Conservation (phyloP, 2,888 invertebrate species). For the Heliconius erato region DNA sequence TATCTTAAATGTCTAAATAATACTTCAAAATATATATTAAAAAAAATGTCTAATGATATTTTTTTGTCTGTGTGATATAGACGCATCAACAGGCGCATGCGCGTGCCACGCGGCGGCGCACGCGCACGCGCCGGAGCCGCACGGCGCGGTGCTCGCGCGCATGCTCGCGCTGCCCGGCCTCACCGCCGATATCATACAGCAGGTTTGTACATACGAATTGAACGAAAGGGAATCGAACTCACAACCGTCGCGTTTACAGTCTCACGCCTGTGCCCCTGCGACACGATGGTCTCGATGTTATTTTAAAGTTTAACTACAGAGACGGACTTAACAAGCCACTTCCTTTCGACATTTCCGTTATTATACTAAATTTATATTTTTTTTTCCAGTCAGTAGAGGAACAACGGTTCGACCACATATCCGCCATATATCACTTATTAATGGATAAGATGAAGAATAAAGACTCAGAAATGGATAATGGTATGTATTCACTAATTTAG, state of each 20-base stretch:
- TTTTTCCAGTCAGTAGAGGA: conserved; percentile 91
- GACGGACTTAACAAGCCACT: no score
- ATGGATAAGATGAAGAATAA: conserved; percentile 91
- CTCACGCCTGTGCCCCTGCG: no score
- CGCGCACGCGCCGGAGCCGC: conserved; percentile 45
- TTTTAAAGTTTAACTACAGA: no score
- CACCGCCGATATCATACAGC: conserved; percentile 84
- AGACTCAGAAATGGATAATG: conserved; percentile 60
- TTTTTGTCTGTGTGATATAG: conserved; percentile 51
- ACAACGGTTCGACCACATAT: conserved; percentile 95
- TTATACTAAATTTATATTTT: neutral
- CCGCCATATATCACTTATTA: conserved; percentile 96
- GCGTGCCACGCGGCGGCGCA: conserved; percentile 62
- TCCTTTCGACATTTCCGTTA: neutral
- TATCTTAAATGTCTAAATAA: no score
- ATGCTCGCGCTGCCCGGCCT: conserved; percentile 92
- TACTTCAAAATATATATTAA: no score
- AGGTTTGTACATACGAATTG: conserved; percentile 54
- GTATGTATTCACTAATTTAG: conserved; percentile 23
- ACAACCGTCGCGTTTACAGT: no score
- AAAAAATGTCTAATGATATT: no score
- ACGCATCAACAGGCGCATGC: conserved; percentile 68
- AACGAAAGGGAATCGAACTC: no score
- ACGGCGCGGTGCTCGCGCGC: conserved; percentile 90
- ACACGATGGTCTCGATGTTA: no score